These are phyloP conservation scores for Netelia inedita DNA, from an alignment of 2,888 invertebrate genomes.

Conservation along the genomic window DNA sequence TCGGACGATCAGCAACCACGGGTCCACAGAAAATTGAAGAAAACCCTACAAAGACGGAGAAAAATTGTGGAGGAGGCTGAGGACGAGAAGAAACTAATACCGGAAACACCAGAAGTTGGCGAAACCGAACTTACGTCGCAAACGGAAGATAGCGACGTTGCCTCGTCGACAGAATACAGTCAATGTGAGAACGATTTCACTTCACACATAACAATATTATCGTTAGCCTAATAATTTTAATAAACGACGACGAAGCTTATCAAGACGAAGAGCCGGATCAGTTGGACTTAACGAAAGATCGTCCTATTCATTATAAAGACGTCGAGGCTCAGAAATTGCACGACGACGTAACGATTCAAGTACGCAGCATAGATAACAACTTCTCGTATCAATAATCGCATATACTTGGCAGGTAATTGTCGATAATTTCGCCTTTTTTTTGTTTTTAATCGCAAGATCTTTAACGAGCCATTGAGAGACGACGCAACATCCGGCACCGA, in stretches of 20 bases:
- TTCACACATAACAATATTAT: no score
- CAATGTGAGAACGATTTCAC: conserved; percentile 71
- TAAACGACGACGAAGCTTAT: conserved; percentile 74
- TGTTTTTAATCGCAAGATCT: conserved; percentile 73
- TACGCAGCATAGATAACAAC: conserved; percentile 50
- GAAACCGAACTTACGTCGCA: conserved; percentile 40
- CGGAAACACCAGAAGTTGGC: background rate
- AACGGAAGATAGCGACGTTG: conserved; percentile 66
- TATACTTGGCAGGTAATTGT: conserved; percentile 29
- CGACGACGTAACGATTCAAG: conserved; percentile 83
- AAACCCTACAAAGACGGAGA: conserved; percentile 6
- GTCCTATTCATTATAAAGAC: conserved; percentile 75
- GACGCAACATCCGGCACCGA: conserved; percentile 71
- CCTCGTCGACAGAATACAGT: conserved; percentile 74
- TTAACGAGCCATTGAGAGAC: conserved; percentile 74
- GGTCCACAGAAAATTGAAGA: conserved; percentile 28
- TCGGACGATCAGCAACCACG: conserved; percentile 77
- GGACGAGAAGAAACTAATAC: conserved; percentile 9
- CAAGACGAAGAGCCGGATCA: conserved; percentile 76
- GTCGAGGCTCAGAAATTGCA: conserved; percentile 80
- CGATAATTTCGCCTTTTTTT: conserved; percentile 31
- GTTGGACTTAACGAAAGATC: conserved; percentile 55
- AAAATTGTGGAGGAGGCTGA: background rate
- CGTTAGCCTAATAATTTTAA: background rate
- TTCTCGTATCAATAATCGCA: conserved; percentile 12